A percentile compares a stretch with the other conserved stretches of the same genome.
These are phyloP conservation scores for Irena cyanogastra DNA, from an alignment of 2,113 vertebrate species.

Conservation along the genomic window DNA sequence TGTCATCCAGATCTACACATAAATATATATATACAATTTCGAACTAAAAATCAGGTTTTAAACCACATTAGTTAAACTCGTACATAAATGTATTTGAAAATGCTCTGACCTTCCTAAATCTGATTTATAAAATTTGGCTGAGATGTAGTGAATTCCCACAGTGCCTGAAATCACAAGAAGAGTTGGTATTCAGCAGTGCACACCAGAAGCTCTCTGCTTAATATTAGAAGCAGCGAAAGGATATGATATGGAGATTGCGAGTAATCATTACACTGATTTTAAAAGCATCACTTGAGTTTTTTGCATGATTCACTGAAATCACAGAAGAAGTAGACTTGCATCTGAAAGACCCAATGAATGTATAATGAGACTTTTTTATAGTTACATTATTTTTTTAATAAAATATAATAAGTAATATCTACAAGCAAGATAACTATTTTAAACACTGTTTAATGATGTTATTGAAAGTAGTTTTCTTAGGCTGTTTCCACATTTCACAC, in stretches of 20 bases:
- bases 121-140: not conserved
- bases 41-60: not conserved
- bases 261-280: not conserved
- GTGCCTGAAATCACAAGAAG: not conserved
- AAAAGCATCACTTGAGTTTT: not conserved
- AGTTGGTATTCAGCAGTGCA: not conserved
- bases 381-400: not conserved
- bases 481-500: not conserved
- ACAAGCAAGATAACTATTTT: not conserved
- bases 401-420: not conserved
- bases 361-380: not conserved
- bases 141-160: not conserved
- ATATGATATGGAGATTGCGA: not conserved
- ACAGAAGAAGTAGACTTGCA: not conserved
- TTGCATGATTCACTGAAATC: not conserved
- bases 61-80: not conserved
- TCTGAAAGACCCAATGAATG: not conserved
- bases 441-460: not conserved
- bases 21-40: not conserved
- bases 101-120: not conserved
- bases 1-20: not conserved
- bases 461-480: not conserved
- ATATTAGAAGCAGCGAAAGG: not conserved
- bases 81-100: not conserved
- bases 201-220: not conserved